phyloP scores from a whole-genome alignment of 2,113 vertebrate genomes.

The human (Homo sapiens) region GRCh38 chr4:131572501-131573000 shows the following conservation, averaged over 20 bases:
- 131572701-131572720: not conserved
- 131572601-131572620: not conserved
- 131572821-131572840: not conserved
- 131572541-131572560: not conserved
- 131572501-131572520: not conserved
- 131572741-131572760: not conserved
- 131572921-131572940: slow-evolving; percentile 35
- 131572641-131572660: not conserved
- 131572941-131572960: not conserved
- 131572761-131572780: not conserved
- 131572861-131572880: no score
- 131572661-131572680: not conserved
- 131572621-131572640: not conserved
- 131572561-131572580: not conserved
- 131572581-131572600: not conserved
- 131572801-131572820: not conserved
- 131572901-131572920: not conserved
- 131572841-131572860: no score
- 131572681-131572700: not conserved
- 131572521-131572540: not conserved
- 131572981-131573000: not conserved
- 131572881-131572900: not conserved
- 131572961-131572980: not conserved
- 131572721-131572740: not conserved
- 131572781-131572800: not conserved